Evolutionary conservation across 2,113 vertebrate species (phyloP), one percentile per base, ranked within the genome.

Genomic region (Uropsilus gracilis): DNA sequence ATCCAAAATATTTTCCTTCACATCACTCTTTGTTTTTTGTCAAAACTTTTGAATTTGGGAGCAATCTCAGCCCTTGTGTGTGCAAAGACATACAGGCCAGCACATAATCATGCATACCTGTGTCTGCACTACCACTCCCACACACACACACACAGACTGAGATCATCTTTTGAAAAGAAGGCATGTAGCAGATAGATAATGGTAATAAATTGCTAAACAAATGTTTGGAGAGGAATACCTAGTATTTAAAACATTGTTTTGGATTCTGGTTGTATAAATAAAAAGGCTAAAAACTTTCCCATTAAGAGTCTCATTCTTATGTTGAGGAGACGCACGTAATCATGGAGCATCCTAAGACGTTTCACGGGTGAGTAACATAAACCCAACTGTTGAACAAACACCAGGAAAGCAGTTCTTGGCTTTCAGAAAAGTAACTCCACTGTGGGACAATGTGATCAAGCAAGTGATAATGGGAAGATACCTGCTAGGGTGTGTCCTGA

Each of bases 231-330:
- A 89, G 28, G 48, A 91, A 86, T 57, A 69, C 22, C 73, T 55
- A 50, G 37, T 48, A 81, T 22, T 92, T 91, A 68, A 94, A 46
- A 78, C 7, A 32, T 24, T 48, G 5, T 66, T 95, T 97, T 71
- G 46, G 46, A 66, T 66, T 48, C 9, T 72, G 32, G 28, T 69
- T 78, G 18, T 61, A 30, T 64, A 86, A 44, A 91, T 78, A 63
- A 95, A 78, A 76, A 12, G 42, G 11, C 28, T 24, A 78, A 48
- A 93, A 95, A 72, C 7, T 89, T 91, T 86, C 81, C 50, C n/a
- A 69, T 18, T 28, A 59, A 39, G 20, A 87, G 18, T 59, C 28
- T 92, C 76, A 34, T 72, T 87, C 22, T 57, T 82, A 66, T 63
- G 39, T 50, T 86, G 53, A 86, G 30, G 50, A 89, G 78, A 55